A percentile compares a stretch with the other conserved stretches of the same genome.
phyloP scores from a whole-genome alignment of 2,888 invertebrate genomes.

The Dryobota labecula region DNA sequence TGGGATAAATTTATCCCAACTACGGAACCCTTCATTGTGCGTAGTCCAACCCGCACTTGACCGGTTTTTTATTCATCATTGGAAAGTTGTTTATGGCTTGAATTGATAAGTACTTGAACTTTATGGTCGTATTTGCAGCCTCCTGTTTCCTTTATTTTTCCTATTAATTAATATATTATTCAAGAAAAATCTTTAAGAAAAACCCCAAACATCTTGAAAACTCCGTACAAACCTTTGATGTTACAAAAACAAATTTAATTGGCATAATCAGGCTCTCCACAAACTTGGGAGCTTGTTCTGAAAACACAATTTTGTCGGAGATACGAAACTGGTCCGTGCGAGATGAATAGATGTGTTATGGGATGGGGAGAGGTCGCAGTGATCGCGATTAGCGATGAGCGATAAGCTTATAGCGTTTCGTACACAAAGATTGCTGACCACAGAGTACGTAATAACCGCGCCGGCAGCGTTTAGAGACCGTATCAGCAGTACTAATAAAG shows the following conservation, averaged over 20 bases:
- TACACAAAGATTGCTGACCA: background rate
- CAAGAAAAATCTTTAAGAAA: background rate
- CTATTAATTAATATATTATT: background rate
- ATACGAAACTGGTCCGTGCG: background rate
- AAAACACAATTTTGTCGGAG: conserved; percentile 42
- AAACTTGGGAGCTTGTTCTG: conserved; percentile 31
- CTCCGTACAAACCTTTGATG: conserved; percentile 17
- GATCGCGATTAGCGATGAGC: conserved; percentile 3
- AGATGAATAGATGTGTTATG: conserved; percentile 23
- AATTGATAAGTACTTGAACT: too few species aligned
- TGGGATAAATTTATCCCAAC: too few species aligned
- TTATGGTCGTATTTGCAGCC: too few species aligned
- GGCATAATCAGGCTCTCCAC: conserved; percentile 19
- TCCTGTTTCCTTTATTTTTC: too few species aligned
- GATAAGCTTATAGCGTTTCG: background rate
- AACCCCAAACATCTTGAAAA: background rate
- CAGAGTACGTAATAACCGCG: background rate
- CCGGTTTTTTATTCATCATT: too few species aligned
- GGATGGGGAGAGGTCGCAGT: conserved; percentile 7
- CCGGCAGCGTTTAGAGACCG: background rate
- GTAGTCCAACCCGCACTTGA: too few species aligned
- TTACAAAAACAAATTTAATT: conserved; percentile 41
- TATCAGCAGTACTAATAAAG: background rate
- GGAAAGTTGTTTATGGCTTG: too few species aligned
- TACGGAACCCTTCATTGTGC: too few species aligned